Base-by-base conservation (phyloP, 2,797 vertebrate species). In the Coracias cyanogaster region DNA sequence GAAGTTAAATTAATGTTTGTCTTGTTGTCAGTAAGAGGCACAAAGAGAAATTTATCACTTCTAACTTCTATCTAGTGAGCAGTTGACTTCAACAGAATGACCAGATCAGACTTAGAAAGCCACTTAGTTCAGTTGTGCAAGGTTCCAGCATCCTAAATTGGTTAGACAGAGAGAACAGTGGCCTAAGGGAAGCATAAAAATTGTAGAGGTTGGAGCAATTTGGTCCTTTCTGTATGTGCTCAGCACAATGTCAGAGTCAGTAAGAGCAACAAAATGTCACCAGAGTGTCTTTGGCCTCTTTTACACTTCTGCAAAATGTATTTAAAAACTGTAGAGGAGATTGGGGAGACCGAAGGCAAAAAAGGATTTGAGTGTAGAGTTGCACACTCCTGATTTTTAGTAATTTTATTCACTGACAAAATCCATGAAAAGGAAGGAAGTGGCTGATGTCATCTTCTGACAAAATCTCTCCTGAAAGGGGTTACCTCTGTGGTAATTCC, bases 1-100 rank as follows among this genome's bases (percentile, higher is more conserved):
- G 48, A 94, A 95, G 90, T 80, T 95, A 97, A 97, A 96, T 97
- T 95, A 97, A 93, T 96, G 80, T 78, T 89, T 96, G 85, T 90
- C 78, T 96, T 95, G 49, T 97, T 97, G 96, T 95, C 96, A 90
- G 81, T 84, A 95, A 95, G 81, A 95, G 65, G 86, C 82, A 96
- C 76, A 96, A 89, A 94, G 49, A 88, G n/a, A 97, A 96, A 96
- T 96, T 60, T 89, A 93, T 96, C 96, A 77, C 81, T 94, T 95
- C 71, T 17, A 88, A 64, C 73, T 97, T 96, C 88, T 94, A 81
- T 92, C 83, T 96, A 88, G 84, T 94, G 79, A 91, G 64, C 72
- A 93, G 70, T 94, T 72, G 79, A 86, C 92, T 96, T 96, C 67
- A 95, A 95, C 97, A 90, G 76, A 96, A 71, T 4, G 20, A 86